These are phyloP conservation scores for fruit fly (Drosophila melanogaster) DNA, from an alignment of 1,140 invertebrate species.

Conservation along the genomic window Release_6_plus_ISO1_MT NC_004354.4:10458501-10459000, in stretches of 20 bases:
- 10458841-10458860: conserved; percentile 53
- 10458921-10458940: conserved; percentile 51
- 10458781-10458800: conserved; percentile 59
- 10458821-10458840: conserved; percentile 7
- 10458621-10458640: conserved; percentile 55
- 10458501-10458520: conserved; percentile 34
- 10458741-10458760: conserved; percentile 33
- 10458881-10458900: conserved; percentile 72
- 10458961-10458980: no score
- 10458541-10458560: conserved; percentile 55
- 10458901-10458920: conserved; percentile 65
- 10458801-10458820: conserved; percentile 39
- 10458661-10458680: conserved; percentile 65
- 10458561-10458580: conserved; percentile 61
- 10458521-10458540: conserved; percentile 63
- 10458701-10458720: conserved; percentile 63
- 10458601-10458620: conserved; percentile 66
- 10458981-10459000: no score
- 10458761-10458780: conserved; percentile 55
- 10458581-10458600: conserved; percentile 72
- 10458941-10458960: background rate
- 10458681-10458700: conserved; percentile 68
- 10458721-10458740: conserved; percentile 60
- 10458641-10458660: conserved; percentile 62
- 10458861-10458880: conserved; percentile 65